phyloP scores from a whole-genome alignment of 2,888 invertebrate genomes.

The Amaurobius ferox region DNA sequence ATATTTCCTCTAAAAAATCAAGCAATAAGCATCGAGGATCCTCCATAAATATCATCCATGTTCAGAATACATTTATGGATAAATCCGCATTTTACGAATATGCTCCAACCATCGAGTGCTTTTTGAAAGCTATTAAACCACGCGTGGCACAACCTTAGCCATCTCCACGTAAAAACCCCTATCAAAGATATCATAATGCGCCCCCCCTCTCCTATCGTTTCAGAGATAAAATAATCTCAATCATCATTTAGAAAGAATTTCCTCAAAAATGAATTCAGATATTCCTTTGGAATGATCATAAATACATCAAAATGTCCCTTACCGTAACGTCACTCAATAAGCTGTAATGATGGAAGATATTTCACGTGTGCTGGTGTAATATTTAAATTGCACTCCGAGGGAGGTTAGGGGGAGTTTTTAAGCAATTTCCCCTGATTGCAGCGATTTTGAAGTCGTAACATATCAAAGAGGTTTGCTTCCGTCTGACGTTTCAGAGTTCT shows the following conservation, averaged over 20 bases:
- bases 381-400: neutral
- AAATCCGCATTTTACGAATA: too few species aligned
- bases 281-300: neutral
- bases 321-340: neutral
- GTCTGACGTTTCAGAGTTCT: too few species aligned
- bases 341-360: neutral
- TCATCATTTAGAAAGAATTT: neutral
- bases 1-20: too few species aligned
- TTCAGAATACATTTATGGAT: too few species aligned
- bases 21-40: too few species aligned
- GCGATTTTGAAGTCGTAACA: neutral
- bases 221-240: neutral
- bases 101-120: too few species aligned
- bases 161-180: too few species aligned
- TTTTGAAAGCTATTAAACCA: too few species aligned
- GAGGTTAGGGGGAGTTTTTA: neutral
- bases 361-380: neutral
- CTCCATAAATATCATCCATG: too few species aligned
- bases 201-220: too few species aligned
- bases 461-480: neutral
- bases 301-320: neutral
- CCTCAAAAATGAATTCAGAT: neutral
- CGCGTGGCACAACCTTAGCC: too few species aligned
- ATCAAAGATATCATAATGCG: too few species aligned
- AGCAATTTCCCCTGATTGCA: neutral